phyloP scores from a whole-genome alignment of 1,140 invertebrate species.

The Asobara japonica region DNA sequence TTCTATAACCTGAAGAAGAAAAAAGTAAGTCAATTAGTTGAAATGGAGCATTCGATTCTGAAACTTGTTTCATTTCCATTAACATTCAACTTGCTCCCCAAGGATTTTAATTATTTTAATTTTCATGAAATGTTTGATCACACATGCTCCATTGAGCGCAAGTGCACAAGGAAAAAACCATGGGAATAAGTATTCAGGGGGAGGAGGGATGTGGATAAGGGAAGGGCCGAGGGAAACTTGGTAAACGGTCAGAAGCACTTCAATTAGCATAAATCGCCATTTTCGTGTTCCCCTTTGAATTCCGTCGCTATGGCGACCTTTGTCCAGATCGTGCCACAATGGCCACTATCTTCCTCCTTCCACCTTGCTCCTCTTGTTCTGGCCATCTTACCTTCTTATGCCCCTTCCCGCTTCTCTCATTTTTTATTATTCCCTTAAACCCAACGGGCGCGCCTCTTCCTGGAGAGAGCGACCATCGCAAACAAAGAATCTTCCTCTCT shows the following conservation, averaged over 20 bases:
- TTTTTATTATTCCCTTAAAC: slow-evolving; percentile 12
- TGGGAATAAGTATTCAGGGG: background rate
- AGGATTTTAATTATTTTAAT: background rate
- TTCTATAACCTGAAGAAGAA: background rate
- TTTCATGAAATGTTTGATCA: background rate
- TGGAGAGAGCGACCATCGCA: slow-evolving; percentile 50
- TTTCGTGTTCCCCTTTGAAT: slow-evolving; percentile 57
- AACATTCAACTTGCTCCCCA: background rate
- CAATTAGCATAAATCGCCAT: slow-evolving; percentile 58
- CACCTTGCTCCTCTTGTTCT: slow-evolving; percentile 34
- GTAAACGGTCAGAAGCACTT: slow-evolving; percentile 38
- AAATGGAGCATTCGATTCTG: background rate
- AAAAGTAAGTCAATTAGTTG: background rate
- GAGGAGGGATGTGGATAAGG: background rate
- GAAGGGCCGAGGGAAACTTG: slow-evolving; percentile 21
- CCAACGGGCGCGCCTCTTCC: slow-evolving; percentile 35
- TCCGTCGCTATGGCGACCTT: slow-evolving; percentile 60
- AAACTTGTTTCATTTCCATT: background rate
- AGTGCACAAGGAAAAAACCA: background rate
- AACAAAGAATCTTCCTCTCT: slow-evolving; percentile 57
- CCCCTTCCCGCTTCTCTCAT: slow-evolving; percentile 13
- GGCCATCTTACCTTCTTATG: slow-evolving; percentile 26
- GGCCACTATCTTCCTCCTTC: slow-evolving; percentile 52
- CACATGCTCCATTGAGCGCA: background rate
- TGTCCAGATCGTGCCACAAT: slow-evolving; percentile 60